Evolutionary conservation across 1,140 invertebrate species (phyloP).

Genomic region (Hylyphantes graminicola): DNA sequence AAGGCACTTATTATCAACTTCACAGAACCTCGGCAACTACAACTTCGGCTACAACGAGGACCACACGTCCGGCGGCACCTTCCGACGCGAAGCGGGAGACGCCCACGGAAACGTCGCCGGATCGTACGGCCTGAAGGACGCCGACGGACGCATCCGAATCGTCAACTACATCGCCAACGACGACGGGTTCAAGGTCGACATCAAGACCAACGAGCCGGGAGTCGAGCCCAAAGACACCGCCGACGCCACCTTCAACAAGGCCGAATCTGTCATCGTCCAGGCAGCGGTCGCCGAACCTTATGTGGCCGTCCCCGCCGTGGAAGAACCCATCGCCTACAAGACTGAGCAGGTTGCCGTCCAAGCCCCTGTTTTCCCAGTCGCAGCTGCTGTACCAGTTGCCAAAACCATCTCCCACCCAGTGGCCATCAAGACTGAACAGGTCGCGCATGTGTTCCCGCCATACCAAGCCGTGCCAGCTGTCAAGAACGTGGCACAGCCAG

Average conservation of each 20-base stretch:
- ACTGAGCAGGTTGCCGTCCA: constrained; percentile 38
- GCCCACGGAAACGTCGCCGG: constrained; percentile 62
- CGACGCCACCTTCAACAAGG: constrained; percentile 60
- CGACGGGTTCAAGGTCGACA: constrained; percentile 63
- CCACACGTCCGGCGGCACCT: constrained; percentile 65
- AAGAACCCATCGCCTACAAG: constrained; percentile 65
- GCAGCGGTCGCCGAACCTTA: constrained; percentile 61
- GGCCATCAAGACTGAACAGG: constrained; percentile 1
- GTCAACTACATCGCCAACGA: constrained; percentile 66
- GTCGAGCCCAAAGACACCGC: constrained; percentile 60
- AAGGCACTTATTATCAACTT: not conserved
- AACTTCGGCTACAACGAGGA: constrained; percentile 65
- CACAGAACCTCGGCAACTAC: constrained; percentile 63
- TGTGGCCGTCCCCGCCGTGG: constrained; percentile 70
- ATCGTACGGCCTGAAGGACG: constrained; percentile 64
- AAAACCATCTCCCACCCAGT: constrained; percentile 12
- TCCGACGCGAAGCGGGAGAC: constrained; percentile 62
- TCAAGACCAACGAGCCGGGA: constrained; percentile 63
- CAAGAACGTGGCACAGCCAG: constrained; percentile 59
- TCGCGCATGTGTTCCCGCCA: constrained; percentile 8
- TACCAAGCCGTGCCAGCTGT: constrained; percentile 23
- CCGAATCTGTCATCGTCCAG: constrained; percentile 60
- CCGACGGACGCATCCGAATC: constrained; percentile 63
- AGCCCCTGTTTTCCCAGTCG: constrained; percentile 65
- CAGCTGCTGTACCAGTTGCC: constrained; percentile 34